Conservation (phyloP, 2,113 vertebrate genomes). For the Tylochromis polylepis region DNA sequence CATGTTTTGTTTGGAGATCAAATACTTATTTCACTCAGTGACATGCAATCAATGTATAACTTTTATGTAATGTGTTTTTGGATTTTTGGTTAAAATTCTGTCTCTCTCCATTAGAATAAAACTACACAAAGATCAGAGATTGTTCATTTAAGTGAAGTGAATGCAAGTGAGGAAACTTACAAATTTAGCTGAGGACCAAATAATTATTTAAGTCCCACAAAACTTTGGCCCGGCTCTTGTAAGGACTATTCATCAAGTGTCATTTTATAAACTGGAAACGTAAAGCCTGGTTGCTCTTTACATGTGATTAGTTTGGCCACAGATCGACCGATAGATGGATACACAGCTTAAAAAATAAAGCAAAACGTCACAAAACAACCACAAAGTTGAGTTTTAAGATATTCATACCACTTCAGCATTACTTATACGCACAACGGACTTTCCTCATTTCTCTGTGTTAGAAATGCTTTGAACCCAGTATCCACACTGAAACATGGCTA, state of each 20-base stretch:
- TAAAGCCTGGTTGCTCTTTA: neutral
- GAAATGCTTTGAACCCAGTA: neutral
- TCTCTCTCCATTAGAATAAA: neutral
- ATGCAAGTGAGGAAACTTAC: fast-evolving
- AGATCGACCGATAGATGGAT: neutral
- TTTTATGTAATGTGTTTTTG: neutral
- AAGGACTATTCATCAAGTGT: neutral
- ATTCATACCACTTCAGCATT: no score
- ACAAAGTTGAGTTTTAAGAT: neutral
- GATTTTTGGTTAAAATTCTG: neutral
- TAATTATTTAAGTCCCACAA: neutral
- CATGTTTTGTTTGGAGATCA: neutral
- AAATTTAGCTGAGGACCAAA: neutral
- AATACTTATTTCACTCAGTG: neutral
- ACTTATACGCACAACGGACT: no score
- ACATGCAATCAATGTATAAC: neutral
- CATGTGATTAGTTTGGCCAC: neutral
- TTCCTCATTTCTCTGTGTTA: neutral
- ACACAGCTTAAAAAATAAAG: neutral
- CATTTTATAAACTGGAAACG: neutral
- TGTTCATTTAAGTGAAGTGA: neutral
- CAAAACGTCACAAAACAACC: neutral
- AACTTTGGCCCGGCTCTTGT: neutral
- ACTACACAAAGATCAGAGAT: neutral
- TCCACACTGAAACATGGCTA: neutral